Base-by-base conservation (phyloP, 2,797 vertebrate genomes). In the Zenarchopterus dispar region DNA sequence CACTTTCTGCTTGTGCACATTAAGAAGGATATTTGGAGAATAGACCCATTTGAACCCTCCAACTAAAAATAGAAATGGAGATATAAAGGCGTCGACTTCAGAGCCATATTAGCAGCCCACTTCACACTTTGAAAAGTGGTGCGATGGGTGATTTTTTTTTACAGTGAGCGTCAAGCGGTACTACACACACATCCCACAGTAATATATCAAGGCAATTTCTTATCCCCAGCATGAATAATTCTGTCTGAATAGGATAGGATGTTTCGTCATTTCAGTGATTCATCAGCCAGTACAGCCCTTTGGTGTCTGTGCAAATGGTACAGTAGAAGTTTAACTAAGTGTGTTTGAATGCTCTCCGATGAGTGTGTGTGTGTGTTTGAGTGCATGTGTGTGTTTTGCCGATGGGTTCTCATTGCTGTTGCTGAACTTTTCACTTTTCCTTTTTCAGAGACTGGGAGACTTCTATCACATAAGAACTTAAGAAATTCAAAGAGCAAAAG, bases 181-280 rank as follows among this genome's bases (percentile, higher is more conserved):
- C 80, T 71, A 76, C 62, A 71, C 62, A 77, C 70, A 83, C 69
- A 86, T 82, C 65, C 84, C 77, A 70, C 58, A 91, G 87, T 86
- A 87, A 88, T 83, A 89, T 68, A 75, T 60, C 78, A 69, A 78
- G 70, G 84, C 81, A 89, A 88, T 89, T 84, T 88, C 74, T 88
- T 84, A 86, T 73, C 79, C 78, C 70, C 67, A 43, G 63, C 87
- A 93, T 93, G 85, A 92, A 94, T 93, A 91, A 93, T 93, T 93
- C 91, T 84, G 77, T 93, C 88, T 91, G 91, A 92, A 89, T 88
- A 89, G 77, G 70, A 82, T 63, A 56, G 81, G 81, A 91, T 84
- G 76, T 88, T 91, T 90, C 81, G 77, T 90, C 79, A 82, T 87
- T 87, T 90, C 87, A 91, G 77, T 88, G 90, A 91, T 89, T 91